Evolutionary conservation across 2,113 vertebrate genomes (phyloP).

Genomic region (Dipodomys merriami): DNA sequence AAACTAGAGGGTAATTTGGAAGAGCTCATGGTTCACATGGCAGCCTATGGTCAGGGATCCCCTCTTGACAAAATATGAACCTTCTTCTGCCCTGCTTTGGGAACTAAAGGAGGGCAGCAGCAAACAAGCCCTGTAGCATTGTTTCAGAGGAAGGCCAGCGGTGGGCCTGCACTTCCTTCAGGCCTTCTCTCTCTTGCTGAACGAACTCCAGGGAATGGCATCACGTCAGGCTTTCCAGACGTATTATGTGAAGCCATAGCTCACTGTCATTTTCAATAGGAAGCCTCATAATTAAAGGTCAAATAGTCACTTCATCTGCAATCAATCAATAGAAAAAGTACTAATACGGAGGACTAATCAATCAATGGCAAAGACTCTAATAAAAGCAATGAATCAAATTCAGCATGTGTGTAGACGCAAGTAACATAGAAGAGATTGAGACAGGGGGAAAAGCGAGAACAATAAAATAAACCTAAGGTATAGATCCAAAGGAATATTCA

Average conservation of each 20-base stretch:
- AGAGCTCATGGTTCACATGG: conserved; percentile 32
- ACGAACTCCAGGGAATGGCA: conserved; percentile 92
- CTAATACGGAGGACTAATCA: conserved; percentile 91
- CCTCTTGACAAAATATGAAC: conserved; percentile 60
- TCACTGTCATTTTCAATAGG: conserved; percentile 93
- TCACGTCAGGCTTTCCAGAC: conserved; percentile 93
- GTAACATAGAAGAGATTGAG: conserved; percentile 69
- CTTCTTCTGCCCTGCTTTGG: not conserved
- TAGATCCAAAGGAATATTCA: conserved; percentile 58
- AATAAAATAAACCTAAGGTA: conserved; percentile 79
- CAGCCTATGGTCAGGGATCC: conserved; percentile 47
- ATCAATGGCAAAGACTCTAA: conserved; percentile 96
- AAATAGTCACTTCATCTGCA: conserved; percentile 98
- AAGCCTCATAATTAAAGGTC: conserved; percentile 98
- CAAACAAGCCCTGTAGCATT: conserved; percentile 73
- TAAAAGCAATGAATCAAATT: conserved; percentile 99
- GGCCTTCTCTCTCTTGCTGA: conserved; percentile 85
- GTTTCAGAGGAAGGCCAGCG: conserved; percentile 80
- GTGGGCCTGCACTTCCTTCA: conserved; percentile 84
- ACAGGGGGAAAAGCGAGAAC: conserved; percentile 53
- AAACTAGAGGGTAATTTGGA: conserved; percentile 15
- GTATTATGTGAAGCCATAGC: conserved; percentile 92
- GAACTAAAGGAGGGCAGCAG: conserved; percentile 69
- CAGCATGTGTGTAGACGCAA: conserved; percentile 85
- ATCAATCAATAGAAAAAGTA: conserved; percentile 98